Conservation (phyloP, 2,113 vertebrate genomes). For the Ptyas mucosa region DNA sequence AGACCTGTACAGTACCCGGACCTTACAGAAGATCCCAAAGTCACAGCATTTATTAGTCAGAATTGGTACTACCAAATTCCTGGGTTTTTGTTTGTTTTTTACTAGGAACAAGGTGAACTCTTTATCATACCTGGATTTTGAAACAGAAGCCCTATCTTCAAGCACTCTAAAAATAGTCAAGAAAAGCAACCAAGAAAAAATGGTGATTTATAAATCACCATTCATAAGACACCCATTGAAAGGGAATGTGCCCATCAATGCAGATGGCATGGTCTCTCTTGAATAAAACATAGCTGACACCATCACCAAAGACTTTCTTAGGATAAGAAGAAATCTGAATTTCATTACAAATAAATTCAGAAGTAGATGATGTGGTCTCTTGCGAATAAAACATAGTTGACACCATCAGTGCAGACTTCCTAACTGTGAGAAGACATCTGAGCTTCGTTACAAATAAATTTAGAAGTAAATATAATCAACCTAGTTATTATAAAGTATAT, state of each 20-base stretch:
- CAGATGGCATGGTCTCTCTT: not conserved
- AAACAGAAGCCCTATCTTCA: not conserved
- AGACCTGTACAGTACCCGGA: not conserved
- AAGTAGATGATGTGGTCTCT: not conserved
- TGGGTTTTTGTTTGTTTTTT: not conserved
- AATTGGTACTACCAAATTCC: not conserved
- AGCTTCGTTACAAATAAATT: not conserved
- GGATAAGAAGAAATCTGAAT: not conserved
- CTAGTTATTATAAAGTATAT: not conserved
- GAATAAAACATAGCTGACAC: not conserved
- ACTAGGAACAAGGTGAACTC: not conserved
- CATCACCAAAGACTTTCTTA: not conserved
- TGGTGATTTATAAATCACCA: not conserved
- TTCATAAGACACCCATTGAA: not conserved
- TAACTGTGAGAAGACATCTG: not conserved
- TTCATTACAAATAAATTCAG: not conserved
- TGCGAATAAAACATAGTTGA: not conserved
- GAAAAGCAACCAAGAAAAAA: not conserved
- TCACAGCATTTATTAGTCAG: not conserved
- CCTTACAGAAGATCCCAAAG: not conserved
- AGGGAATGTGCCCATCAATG: not conserved
- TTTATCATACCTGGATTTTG: not conserved
- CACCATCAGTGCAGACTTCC: not conserved
- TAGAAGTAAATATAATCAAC: not conserved
- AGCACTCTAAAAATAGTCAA: not conserved